Evolutionary conservation across 2,888 invertebrate genomes (phyloP), one percentile per base, ranked within the genome.

Genomic region (Archaeoteleia sp.): DNA sequence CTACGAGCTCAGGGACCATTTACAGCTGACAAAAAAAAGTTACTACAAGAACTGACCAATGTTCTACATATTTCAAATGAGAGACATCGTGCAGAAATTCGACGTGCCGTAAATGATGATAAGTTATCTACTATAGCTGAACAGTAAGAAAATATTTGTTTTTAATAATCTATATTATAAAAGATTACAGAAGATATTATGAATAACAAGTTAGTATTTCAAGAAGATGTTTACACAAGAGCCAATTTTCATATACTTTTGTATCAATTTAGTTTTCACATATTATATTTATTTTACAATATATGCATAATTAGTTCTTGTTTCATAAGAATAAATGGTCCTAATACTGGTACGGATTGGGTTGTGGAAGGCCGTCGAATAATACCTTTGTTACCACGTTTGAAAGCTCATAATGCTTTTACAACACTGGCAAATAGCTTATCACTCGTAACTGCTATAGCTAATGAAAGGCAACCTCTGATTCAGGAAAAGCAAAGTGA

Each of bases 41-140:
- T 96, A 78, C 88, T 97, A 48, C 92, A 92, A 84, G 95, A 96
- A 82, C 89, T 96, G 75, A 92, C 94, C 81, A 89, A 90, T 84
- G 89, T 91, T 82, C 90, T 93, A 85, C 94, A 95, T 86, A 96
- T 97, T 85, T 92, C 95, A 67, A 91, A 91, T 82, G 97, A 97
- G 86, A 89, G 97, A 76, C 96, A 97, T 87, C 91, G 94, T 80
- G 96, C 96, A 53, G 97, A 97, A 88, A 91, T 96, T 76, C 90
- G 96, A 76, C 90, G 96, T 86, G 96, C 95, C 78, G 93, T 95
- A 55, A 96, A 95, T 87, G 96, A 96, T 87, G 96, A 97, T 85
- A 90, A 93, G 85, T 88, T 96, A 75, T 91, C 92, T 74, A 93
- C 95, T 57, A 94, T 97, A 85, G 95, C 96, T 76, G 93, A 95